Evolutionary conservation across 2,888 invertebrate species (phyloP).

Genomic region (Vesta saturnalis): DNA sequence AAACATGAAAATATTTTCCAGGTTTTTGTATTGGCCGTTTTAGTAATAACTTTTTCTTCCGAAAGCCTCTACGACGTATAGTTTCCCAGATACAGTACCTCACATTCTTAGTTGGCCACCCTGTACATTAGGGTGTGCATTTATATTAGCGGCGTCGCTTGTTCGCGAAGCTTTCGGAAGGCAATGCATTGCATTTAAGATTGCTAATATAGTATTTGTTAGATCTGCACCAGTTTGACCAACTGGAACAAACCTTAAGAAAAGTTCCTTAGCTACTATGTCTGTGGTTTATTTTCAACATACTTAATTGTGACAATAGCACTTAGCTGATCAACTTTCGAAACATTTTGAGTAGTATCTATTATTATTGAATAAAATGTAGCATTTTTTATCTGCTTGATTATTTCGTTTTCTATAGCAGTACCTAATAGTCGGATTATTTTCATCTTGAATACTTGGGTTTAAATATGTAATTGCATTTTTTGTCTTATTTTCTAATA

Average conservation of each 20-base stretch:
- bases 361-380: not conserved
- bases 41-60: too few relatives aligned
- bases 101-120: too few relatives aligned
- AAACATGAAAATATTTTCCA: too few relatives aligned
- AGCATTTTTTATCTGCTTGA: not conserved
- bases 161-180: constrained; percentile 9
- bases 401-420: not conserved
- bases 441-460: too few relatives aligned
- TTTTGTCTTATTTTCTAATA: constrained; percentile 8
- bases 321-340: constrained; percentile 1
- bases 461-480: not conserved
- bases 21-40: too few relatives aligned
- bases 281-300: not conserved
- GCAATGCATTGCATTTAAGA: not conserved
- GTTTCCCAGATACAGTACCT: too few relatives aligned
- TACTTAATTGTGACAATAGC: not conserved
- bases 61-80: too few relatives aligned
- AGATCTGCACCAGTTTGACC: not conserved
- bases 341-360: too few relatives aligned
- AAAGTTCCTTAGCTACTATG: not conserved
- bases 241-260: not conserved
- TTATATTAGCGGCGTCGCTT: constrained; percentile 9
- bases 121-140: too few relatives aligned
- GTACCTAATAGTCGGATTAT: too few relatives aligned
- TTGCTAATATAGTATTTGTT: not conserved